Evolutionary conservation across 2,888 invertebrate genomes (phyloP).

Genomic region (Subacronicta megacephala): DNA sequence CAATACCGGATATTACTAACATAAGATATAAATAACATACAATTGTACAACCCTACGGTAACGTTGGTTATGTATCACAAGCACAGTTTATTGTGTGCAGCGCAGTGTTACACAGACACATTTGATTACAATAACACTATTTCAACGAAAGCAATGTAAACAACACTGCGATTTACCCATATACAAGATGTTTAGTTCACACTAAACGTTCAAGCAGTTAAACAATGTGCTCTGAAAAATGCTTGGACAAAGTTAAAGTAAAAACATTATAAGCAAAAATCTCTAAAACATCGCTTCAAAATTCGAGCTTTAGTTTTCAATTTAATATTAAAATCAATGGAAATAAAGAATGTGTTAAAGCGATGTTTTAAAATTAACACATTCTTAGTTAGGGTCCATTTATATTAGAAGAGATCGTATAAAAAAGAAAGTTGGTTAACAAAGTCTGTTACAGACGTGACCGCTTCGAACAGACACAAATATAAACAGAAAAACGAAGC

Average conservation of each 20-base stretch:
- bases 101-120: conserved; percentile 54
- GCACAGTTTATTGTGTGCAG: conserved; percentile 56
- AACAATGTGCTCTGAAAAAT: conserved; percentile 46
- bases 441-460: conserved; percentile 46
- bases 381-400: conserved; percentile 23
- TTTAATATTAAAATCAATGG: conserved; percentile 14
- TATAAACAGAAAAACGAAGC: background rate
- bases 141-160: conserved; percentile 44
- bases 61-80: conserved; percentile 69
- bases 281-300: conserved; percentile 47
- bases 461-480: conserved; percentile 45
- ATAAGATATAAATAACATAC: conserved; percentile 43
- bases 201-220: conserved; percentile 52
- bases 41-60: conserved; percentile 64
- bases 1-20: conserved; percentile 42
- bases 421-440: conserved; percentile 44
- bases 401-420: conserved; percentile 32
- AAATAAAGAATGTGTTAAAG: conserved; percentile 22
- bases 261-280: conserved; percentile 47
- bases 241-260: conserved; percentile 36
- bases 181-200: conserved; percentile 43
- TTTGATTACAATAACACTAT: conserved; percentile 37
- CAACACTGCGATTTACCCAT: conserved; percentile 35
- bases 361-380: conserved; percentile 50
- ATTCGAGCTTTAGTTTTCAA: conserved; percentile 15